phyloP scores from a whole-genome alignment of 1,140 invertebrate species.

The Drosophila parvula region DNA sequence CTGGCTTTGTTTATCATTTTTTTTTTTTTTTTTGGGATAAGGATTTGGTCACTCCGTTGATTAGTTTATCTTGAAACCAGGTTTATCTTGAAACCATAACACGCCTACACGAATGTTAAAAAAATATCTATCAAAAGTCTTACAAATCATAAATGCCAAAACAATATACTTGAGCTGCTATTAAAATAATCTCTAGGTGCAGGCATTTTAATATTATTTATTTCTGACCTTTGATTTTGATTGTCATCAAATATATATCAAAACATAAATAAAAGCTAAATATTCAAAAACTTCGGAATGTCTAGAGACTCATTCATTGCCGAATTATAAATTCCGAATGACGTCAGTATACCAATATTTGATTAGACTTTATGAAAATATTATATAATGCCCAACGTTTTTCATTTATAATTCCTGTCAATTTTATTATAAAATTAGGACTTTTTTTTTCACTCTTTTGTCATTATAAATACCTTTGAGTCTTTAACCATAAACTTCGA shows the following conservation, averaged over 20 bases:
- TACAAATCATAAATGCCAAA: not conserved
- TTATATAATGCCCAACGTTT: not conserved
- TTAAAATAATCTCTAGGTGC: not conserved
- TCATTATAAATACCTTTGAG: not conserved
- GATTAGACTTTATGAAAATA: not conserved
- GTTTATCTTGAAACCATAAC: too few relatives aligned
- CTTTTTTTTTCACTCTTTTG: not conserved
- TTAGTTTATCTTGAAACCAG: too few relatives aligned
- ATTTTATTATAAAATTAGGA: not conserved
- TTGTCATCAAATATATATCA: not conserved
- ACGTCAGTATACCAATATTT: not conserved
- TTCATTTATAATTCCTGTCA: not conserved
- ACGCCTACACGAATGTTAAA: not conserved
- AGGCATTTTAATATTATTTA: not conserved
- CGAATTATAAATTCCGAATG: slow-evolving; percentile 1
- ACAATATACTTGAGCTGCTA: not conserved
- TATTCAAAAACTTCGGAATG: not conserved
- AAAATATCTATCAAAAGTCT: not conserved
- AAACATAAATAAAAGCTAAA: not conserved
- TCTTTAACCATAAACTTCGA: not conserved
- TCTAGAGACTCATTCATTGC: not conserved
- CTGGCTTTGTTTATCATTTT: too few relatives aligned
- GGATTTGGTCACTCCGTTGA: not conserved
- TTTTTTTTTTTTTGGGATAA: too few relatives aligned
- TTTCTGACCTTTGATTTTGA: not conserved